A percentile compares a stretch with the other conserved stretches of the same genome.
phyloP scores from a whole-genome alignment of 2,797 vertebrate genomes.

The Cossypha polioptera region DNA sequence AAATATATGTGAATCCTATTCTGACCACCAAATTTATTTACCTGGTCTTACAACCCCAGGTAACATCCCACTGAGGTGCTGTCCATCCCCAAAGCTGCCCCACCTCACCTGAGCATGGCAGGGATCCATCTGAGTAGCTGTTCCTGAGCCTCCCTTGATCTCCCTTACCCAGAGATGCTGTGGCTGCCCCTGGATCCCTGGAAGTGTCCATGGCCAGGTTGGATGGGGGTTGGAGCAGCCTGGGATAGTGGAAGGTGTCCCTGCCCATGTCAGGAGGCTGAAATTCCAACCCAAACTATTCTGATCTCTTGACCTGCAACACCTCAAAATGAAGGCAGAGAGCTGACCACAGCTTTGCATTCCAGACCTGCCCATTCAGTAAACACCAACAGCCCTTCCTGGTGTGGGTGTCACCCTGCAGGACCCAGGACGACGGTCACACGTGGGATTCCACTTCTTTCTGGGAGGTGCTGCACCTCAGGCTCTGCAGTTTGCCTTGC shows the following conservation, averaged over 20 bases:
- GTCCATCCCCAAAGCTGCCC: neutral
- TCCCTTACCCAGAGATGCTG: neutral
- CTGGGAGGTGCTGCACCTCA: neutral
- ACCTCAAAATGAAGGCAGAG: neutral
- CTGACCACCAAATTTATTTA: neutral
- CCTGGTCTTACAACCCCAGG: neutral
- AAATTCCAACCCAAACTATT: neutral
- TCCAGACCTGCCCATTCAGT: neutral
- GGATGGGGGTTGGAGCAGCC: fast-evolving
- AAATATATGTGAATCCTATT: neutral
- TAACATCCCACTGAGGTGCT: neutral
- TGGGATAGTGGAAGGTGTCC: neutral
- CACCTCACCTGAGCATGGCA: neutral
- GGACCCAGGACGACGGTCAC: fast-evolving
- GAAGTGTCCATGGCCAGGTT: fast-evolving
- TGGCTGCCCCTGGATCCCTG: neutral
- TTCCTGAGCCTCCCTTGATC: neutral
- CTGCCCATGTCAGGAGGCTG: neutral
- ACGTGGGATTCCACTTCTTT: neutral
- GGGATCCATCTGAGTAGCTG: neutral
- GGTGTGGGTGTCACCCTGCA: neutral
- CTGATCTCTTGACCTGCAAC: neutral
- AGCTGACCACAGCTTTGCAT: neutral
- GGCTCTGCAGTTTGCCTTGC: neutral
- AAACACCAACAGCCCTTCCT: neutral